Conservation (phyloP, 2,888 invertebrate species). For the Oscheius myriophilus region DNA sequence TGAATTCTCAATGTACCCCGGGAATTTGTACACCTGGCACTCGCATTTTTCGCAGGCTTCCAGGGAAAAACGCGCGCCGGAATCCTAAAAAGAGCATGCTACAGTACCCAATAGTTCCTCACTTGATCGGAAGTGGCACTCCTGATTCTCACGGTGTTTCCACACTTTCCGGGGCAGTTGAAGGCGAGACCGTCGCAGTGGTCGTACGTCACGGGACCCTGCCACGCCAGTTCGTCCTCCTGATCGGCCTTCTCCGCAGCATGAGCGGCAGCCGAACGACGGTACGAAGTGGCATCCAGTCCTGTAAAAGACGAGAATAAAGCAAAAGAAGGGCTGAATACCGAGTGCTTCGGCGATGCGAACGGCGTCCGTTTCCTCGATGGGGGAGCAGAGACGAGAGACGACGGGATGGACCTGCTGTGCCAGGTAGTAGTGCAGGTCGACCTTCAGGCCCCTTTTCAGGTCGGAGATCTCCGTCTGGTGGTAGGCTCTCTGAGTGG, state of each 20-base stretch:
- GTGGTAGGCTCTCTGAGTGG: constrained; percentile 92
- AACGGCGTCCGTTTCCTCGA: constrained; percentile 90
- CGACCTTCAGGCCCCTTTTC: constrained; percentile 74
- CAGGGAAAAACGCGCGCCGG: constrained; percentile 29
- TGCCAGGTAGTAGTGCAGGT: constrained; percentile 88
- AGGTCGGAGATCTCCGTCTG: constrained; percentile 84
- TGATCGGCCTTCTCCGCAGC: constrained; percentile 38
- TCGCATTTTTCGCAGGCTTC: constrained; percentile 38
- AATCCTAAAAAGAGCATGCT: constrained; percentile 10
- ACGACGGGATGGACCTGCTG: constrained; percentile 97
- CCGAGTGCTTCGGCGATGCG: constrained; percentile 90
- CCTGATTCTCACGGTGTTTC: constrained; percentile 11
- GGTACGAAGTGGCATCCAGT: constrained; percentile 53
- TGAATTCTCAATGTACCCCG: constrained; percentile 33
- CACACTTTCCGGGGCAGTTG: constrained; percentile 28
- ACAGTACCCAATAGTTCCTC: background rate
- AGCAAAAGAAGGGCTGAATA: background rate
- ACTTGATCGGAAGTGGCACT: constrained; percentile 30
- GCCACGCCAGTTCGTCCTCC: constrained; percentile 34
- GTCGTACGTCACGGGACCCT: constrained; percentile 30
- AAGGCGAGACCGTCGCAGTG: constrained; percentile 52
- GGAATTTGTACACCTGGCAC: background rate
- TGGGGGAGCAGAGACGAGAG: constrained; percentile 90
- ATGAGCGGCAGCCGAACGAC: constrained; percentile 41
- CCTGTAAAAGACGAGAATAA: constrained; percentile 12